A percentile compares a stretch with the other conserved stretches of the same genome.
Evolutionary conservation across 2,888 invertebrate genomes (phyloP).

Genomic region (Parascotia fuliginaria): DNA sequence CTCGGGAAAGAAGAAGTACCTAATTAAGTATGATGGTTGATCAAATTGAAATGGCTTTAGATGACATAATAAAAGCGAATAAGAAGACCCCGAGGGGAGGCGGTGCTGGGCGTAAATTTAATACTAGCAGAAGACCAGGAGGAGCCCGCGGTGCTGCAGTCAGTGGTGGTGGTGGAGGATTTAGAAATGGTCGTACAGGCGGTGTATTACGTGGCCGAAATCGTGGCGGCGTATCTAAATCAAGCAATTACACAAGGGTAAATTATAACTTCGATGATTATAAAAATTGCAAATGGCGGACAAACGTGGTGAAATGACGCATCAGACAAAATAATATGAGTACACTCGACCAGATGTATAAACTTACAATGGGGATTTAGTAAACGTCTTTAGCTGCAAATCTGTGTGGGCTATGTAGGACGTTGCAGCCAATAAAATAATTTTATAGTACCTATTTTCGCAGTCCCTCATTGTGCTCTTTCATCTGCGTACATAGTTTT

Average conservation of each 20-base stretch:
- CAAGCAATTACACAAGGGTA: constrained; percentile 89
- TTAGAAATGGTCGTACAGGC: constrained; percentile 83
- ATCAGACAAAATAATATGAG: constrained; percentile 42
- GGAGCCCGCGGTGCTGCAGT: constrained; percentile 68
- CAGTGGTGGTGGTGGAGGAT: constrained; percentile 70
- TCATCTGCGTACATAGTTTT: constrained; percentile 18
- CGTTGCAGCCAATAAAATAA: constrained; percentile 23
- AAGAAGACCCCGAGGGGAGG: constrained; percentile 89
- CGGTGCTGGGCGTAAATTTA: constrained; percentile 82
- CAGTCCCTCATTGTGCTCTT: constrained; percentile 26
- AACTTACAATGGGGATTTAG: constrained; percentile 15
- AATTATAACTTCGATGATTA: constrained; percentile 72
- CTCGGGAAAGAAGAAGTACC: not conserved
- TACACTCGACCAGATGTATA: constrained; percentile 19
- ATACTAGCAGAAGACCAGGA: constrained; percentile 69
- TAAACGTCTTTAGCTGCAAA: constrained; percentile 6
- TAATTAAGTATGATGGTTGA: constrained; percentile 89
- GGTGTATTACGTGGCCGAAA: constrained; percentile 89
- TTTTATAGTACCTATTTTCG: constrained; percentile 23
- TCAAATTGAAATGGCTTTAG: constrained; percentile 98
- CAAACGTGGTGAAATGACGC: constrained; percentile 72
- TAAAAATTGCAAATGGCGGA: constrained; percentile 81
- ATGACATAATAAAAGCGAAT: constrained; percentile 97
- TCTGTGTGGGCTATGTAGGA: constrained; percentile 30
- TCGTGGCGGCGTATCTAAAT: constrained; percentile 89